A percentile compares a stretch with the other conserved stretches of the same genome.
Conservation (phyloP, 2,113 vertebrate genomes). For the Pelmatolapia mariae region DNA sequence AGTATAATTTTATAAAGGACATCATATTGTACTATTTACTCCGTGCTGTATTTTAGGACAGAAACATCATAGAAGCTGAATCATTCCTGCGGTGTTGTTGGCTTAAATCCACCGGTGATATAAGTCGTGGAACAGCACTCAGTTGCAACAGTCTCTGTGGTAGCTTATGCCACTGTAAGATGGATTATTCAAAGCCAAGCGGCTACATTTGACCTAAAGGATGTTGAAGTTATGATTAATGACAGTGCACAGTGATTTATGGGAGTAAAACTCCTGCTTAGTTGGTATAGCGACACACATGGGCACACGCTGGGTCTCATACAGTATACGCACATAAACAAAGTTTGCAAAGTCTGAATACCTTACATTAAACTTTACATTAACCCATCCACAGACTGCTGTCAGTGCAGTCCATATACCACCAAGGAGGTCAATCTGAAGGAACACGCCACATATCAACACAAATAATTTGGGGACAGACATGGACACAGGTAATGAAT, state of each 20-base stretch:
- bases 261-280: neutral
- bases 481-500: neutral
- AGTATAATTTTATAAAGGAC: neutral
- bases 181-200: conserved; percentile 36
- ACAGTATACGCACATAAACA: neutral
- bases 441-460: neutral
- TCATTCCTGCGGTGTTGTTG: neutral
- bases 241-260: conserved; percentile 25
- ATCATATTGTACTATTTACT: neutral
- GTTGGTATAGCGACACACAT: neutral
- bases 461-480: neutral
- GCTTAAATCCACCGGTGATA: neutral
- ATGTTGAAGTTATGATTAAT: conserved; percentile 21
- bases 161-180: neutral
- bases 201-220: conserved; percentile 8
- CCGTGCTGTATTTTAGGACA: neutral
- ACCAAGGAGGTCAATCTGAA: neutral
- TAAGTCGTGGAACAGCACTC: neutral
- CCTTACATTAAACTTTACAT: neutral
- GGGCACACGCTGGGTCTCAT: neutral
- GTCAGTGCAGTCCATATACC: too few relatives aligned
- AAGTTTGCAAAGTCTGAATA: neutral
- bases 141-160: neutral
- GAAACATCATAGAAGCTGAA: neutral
- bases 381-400: neutral